Evolutionary conservation across 2,797 vertebrate genomes (phyloP), one percentile per base, ranked within the genome.

Genomic region (Semotilus atromaculatus): DNA sequence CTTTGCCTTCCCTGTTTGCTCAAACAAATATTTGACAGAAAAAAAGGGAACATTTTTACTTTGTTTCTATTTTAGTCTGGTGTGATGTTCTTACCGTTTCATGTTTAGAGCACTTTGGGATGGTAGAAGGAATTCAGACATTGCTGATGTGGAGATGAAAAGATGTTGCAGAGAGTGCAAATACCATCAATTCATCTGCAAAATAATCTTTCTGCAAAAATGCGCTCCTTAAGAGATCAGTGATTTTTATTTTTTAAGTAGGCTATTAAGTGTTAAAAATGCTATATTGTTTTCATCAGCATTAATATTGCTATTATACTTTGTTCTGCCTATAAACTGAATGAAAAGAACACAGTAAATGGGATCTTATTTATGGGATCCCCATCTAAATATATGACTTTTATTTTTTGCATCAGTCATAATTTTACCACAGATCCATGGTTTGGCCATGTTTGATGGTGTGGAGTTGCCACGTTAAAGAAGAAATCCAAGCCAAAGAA

Each of bases 11-110:
- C 14, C 18, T 13, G 29, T 23, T 74, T 34, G 10, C 31, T 23
- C 31, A 38, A 34, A 48, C 40, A 48, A 48, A 51, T 31, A 10
- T 73, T 73, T 73, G 26, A 73, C 29, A 53, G 18, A 5, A 73
- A 45, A 45, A 73, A 48, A 31, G 5, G 5, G 5, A 29, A 21
- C 3, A 13, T 21, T 19, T 58, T 11, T 31, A 31, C 5, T 51
- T 73, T 51, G 29, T 74, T 48, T 19, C 19, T 74, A 36, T 74
- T 74, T 74, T 74, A 23, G 72, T 74, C 48, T 53, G 71, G 18
- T 7, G 29, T 34, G 19, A 5, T 18, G 18, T 51, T 16, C 48
- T 74, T 31, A 31, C 26, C 1, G 1, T 73, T 34, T 75, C 7
- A 36, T 36, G 6, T 74, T 21, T 34, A 21, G 0, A 74, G 45